Evolutionary conservation across 2,113 vertebrate species (phyloP), one percentile per base, ranked within the genome.

Genomic region (Thinocorus orbignyianus): DNA sequence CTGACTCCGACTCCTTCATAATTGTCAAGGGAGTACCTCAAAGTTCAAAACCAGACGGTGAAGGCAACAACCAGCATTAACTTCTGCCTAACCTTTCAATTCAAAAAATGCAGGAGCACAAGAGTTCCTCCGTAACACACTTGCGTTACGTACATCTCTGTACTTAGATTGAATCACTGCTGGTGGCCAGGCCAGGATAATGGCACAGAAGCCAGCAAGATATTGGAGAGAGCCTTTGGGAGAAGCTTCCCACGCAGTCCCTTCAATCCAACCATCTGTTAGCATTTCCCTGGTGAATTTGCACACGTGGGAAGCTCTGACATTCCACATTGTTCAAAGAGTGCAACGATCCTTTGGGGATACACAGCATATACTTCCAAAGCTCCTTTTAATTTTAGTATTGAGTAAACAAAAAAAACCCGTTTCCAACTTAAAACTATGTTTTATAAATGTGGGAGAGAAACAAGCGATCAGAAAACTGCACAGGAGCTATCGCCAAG

Each of bases 201-300:
- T 2, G 1, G 17, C 49, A 31, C 1, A 5, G 44, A 58, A 68
- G 41, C 1, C 58, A 72, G 48, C 23, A 44, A 46, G 76, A 16
- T 3, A 61, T 11, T 6, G 68, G 68, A 73, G 54, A 41, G 37
- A 88, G 57, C 48, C 69, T 65, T 41, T 46, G 81, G 28, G 35
- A 68, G 70, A 0, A 71, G 65, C 23, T 48, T 71, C 23, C 33
- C 0, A 0, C 14, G 14, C 0, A 13, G 23, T 10, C 70, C 30
- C 78, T 42, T 35, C 73, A 46, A 35, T 5, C 11, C 17, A 18
- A 52, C 57, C 69, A 78, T 39, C 80, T 52, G 25, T 11, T 37
- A 30, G 1, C 0, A 1, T 55, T 71, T 70, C 81, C 73, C 74
- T 31, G 66, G 44, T 68, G 74, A 87, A 72, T 76, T 1, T 61